phyloP scores from a whole-genome alignment of 2,797 vertebrate species.

The Stomatorhinus walkeri region DNA sequence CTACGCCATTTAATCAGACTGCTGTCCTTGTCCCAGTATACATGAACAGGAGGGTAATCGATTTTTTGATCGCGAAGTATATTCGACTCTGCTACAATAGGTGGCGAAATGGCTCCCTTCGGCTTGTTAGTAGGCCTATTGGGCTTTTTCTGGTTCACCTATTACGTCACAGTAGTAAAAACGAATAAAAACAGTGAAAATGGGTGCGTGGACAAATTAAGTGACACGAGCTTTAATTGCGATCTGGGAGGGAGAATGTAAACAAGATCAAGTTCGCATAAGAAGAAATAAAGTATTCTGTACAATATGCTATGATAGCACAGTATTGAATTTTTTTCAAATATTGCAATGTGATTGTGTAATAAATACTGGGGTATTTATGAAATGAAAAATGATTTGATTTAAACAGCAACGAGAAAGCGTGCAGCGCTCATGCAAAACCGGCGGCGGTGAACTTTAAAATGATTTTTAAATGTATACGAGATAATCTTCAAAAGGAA shows the following conservation, averaged over 20 bases:
- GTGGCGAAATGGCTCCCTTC: background rate
- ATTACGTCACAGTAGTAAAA: background rate
- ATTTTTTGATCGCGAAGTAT: background rate
- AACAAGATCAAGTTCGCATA: background rate
- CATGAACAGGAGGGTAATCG: background rate
- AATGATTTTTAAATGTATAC: background rate
- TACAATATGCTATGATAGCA: background rate
- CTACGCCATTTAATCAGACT: background rate
- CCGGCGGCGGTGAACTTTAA: background rate
- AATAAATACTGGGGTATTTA: background rate
- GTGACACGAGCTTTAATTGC: background rate
- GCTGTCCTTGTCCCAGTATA: background rate
- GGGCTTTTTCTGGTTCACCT: background rate
- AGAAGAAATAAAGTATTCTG: background rate
- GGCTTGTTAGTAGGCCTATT: background rate
- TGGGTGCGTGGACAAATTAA: background rate
- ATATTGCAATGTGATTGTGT: background rate
- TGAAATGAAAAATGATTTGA: background rate
- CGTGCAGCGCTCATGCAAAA: background rate
- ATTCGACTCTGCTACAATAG: background rate
- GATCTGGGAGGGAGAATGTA: background rate
- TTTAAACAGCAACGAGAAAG: background rate
- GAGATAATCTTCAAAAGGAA: background rate
- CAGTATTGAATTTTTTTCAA: background rate
- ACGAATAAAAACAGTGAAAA: background rate